Evolutionary conservation across 2,888 invertebrate species (phyloP), one percentile per base, ranked within the genome.

Genomic region (Euzophera pinguis): DNA sequence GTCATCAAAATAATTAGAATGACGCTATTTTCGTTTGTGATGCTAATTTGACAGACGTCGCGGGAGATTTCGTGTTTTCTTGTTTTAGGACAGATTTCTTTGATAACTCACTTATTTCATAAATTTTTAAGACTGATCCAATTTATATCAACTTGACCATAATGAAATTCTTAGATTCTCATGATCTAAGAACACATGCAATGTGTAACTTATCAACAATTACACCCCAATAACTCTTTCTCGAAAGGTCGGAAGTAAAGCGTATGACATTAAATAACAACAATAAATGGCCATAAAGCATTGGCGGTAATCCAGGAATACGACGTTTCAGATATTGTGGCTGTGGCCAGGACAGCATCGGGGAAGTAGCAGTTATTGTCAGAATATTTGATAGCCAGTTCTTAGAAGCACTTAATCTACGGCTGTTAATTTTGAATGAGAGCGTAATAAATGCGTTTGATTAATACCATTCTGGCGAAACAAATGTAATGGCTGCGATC

Each of bases 1-100:
- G 84, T 89, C 89, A 90, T 89, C 90, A 89, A 89, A 89, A 90
- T 90, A 90, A 90, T 90, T 89, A 89, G 89, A 89, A 90, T 89
- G 84, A 86, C 84, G 89, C 88, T 90, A 90, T 90, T 90, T 87
- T 86, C 80, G 89, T 86, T 82, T 84, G 79, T 83, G 88, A 86
- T 88, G 87, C 84, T 89, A 89, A 89, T 89, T 88, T 89, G 90
- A 90, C 90, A 89, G 85, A 84, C 90, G 90, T 87, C 87, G 89
- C 87, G 89, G 89, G 89, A 87, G 88, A 88, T 82, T 83, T 81
- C 75, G 69, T 76, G 75, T 81, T 73, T 78, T 79, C 78, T 84
- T 82, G 80, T 81, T 78, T 77, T 76, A 71, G 74, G 72, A 65
- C 69, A 77, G 71, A 65, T 78, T 78, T 77, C 75, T 84, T 84